A percentile compares a stretch with the other conserved stretches of the same genome.
Conservation (phyloP, 2,113 vertebrate genomes). For the Cryptotis parvus region DNA sequence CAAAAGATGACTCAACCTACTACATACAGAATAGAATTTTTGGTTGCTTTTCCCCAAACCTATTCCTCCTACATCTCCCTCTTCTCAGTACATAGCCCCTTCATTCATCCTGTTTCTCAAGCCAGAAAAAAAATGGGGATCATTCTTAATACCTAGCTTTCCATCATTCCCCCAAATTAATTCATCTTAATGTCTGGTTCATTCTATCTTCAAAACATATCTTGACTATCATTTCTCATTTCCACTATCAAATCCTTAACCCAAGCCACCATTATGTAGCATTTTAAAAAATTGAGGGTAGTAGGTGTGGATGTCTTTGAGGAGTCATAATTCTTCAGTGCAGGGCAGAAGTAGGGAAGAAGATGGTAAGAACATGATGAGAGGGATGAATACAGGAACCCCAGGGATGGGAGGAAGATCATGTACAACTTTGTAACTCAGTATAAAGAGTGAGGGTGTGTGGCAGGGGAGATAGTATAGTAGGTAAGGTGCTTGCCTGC, state of each 20-base stretch:
- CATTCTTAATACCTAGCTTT: not conserved
- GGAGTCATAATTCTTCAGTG: not conserved
- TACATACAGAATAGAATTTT: conserved; percentile 39
- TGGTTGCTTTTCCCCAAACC: not conserved
- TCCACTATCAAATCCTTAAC: conserved; percentile 1
- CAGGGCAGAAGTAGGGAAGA: not conserved
- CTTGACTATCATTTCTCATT: not conserved
- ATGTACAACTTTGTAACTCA: not conserved
- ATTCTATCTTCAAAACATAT: not conserved
- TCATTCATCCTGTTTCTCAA: not conserved
- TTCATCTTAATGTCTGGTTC: not conserved
- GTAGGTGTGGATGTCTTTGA: not conserved
- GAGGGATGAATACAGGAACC: not conserved
- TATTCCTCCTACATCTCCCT: not conserved
- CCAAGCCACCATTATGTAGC: not conserved
- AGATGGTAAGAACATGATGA: not conserved
- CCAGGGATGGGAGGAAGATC: not conserved
- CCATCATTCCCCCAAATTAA: not conserved
- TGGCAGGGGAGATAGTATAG: too few relatives aligned
- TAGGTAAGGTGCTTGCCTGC: too few relatives aligned
- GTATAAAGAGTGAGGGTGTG: not conserved
- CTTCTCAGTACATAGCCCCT: not conserved
- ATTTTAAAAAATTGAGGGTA: not conserved
- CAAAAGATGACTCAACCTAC: not conserved
- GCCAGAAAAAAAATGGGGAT: not conserved